Evolutionary conservation across 2,113 vertebrate genomes (phyloP).

Genomic region (Donacobius atricapilla): DNA sequence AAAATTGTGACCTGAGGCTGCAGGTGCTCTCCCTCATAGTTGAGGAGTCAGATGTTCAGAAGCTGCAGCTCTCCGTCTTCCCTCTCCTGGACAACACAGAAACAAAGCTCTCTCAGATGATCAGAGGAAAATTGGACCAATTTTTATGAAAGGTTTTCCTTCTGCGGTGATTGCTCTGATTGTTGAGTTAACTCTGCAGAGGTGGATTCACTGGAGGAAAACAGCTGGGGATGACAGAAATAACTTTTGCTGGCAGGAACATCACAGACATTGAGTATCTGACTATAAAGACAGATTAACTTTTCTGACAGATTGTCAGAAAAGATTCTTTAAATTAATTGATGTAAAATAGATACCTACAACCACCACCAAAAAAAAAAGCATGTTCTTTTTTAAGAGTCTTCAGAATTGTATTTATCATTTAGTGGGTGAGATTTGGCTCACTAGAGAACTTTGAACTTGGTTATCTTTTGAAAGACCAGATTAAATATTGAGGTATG

Average conservation of each 20-base stretch:
- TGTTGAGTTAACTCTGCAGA: background rate
- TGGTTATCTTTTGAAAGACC: background rate
- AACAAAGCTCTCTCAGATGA: background rate
- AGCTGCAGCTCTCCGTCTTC: background rate
- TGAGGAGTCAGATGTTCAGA: background rate
- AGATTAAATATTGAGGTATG: background rate
- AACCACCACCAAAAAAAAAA: background rate
- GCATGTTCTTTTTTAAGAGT: background rate
- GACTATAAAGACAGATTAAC: slow-evolving; percentile 5
- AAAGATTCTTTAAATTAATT: slow-evolving; percentile 42
- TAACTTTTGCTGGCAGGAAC: slow-evolving; percentile 28
- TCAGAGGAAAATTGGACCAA: background rate
- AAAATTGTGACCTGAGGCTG: background rate
- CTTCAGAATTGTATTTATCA: slow-evolving; percentile 12
- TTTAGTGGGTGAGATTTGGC: background rate
- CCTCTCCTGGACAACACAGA: background rate
- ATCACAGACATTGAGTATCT: background rate
- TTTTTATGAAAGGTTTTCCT: background rate
- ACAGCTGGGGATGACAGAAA: slow-evolving; percentile 1
- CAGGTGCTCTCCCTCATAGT: background rate
- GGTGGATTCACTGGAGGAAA: background rate
- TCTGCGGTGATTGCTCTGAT: background rate
- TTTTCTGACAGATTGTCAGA: slow-evolving; percentile 43
- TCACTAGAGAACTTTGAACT: background rate
- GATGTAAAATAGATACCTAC: background rate